Conservation (phyloP, 2,113 vertebrate genomes). For the Labeo rohita region DNA sequence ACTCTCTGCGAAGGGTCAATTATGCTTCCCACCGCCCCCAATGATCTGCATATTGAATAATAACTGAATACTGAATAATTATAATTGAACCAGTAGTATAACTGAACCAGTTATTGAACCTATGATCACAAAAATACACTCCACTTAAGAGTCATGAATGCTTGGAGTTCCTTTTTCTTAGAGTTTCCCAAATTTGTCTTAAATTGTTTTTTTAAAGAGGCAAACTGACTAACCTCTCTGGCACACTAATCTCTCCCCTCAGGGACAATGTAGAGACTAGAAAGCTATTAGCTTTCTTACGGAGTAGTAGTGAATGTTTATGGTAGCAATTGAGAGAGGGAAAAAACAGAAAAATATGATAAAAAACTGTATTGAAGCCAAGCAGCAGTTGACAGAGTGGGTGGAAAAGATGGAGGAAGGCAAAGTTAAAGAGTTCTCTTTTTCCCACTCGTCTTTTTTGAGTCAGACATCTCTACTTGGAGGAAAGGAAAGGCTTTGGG, state of each 20-base stretch:
- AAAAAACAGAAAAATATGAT: not conserved
- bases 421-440: conserved; percentile 63
- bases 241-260: not conserved
- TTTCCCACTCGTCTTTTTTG: conserved; percentile 24
- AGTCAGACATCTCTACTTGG: conserved; percentile 20
- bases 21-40: not conserved
- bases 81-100: not conserved
- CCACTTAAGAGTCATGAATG: not conserved
- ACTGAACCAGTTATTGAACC: not conserved
- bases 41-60: not conserved
- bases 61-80: not conserved
- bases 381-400: conserved; percentile 58
- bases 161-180: not conserved
- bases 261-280: not conserved
- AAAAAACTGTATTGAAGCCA: conserved; percentile 15
- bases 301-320: conserved; percentile 9
- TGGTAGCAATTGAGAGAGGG: not conserved
- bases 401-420: conserved; percentile 50
- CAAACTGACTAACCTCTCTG: not conserved
- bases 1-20: not conserved
- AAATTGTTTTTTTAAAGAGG: not conserved
- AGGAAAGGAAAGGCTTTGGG: conserved; percentile 11
- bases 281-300: not conserved
- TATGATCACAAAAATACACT: not conserved
- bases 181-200: not conserved